These are phyloP conservation scores for Ochropleura leucogaster DNA, from an alignment of 2,888 invertebrate species.

Conservation along the genomic window DNA sequence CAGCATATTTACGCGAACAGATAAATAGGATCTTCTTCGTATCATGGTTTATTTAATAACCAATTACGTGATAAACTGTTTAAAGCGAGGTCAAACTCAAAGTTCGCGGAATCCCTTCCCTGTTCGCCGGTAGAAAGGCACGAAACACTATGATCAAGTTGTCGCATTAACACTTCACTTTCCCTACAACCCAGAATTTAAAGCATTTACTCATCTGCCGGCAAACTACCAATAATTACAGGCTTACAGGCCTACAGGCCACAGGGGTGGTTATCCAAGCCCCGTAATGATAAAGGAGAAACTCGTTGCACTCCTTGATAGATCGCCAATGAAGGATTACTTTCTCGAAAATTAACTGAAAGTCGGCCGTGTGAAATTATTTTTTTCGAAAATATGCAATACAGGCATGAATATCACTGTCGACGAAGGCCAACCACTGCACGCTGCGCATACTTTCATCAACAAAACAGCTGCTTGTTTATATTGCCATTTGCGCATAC, in stretches of 20 bases:
- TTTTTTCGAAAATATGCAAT: constrained; percentile 81
- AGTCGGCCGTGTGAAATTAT: constrained; percentile 86
- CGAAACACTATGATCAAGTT: constrained; percentile 86
- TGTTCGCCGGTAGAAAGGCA: constrained; percentile 77
- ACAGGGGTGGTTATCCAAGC: constrained; percentile 78
- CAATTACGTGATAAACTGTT: constrained; percentile 76
- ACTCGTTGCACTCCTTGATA: constrained; percentile 82
- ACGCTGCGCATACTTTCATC: constrained; percentile 78
- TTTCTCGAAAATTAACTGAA: constrained; percentile 89
- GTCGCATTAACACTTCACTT: constrained; percentile 89
- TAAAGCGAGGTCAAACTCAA: constrained; percentile 75
- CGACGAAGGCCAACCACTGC: constrained; percentile 77
- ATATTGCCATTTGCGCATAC: constrained; percentile 74
- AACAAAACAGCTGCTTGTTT: constrained; percentile 79
- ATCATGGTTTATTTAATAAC: constrained; percentile 70
- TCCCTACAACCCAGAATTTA: constrained; percentile 88
- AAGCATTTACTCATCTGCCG: constrained; percentile 89
- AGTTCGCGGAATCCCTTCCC: constrained; percentile 79
- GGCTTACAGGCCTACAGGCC: constrained; percentile 79
- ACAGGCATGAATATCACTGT: constrained; percentile 67
- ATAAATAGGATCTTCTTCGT: constrained; percentile 60
- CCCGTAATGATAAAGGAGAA: constrained; percentile 82
- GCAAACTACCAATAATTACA: constrained; percentile 85
- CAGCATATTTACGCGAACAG: constrained; percentile 60
- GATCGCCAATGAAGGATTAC: constrained; percentile 86